Conservation (phyloP, 2,113 vertebrate genomes). For the Nesoenas mayeri region DNA sequence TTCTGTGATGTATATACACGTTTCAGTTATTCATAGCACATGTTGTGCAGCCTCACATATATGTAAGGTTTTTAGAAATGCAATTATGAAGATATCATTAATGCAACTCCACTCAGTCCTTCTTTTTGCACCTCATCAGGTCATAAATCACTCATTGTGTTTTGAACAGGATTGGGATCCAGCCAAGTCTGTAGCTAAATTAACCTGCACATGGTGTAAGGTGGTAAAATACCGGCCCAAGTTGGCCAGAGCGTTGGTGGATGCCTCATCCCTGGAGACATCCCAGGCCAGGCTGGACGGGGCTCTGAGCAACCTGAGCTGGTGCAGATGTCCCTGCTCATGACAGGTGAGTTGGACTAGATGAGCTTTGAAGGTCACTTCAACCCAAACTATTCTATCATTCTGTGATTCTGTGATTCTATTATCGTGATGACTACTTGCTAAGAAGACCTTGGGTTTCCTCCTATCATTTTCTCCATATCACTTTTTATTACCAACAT, state of each 20-base stretch:
- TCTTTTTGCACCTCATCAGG: neutral
- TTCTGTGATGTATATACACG: neutral
- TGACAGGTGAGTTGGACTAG: too few relatives aligned
- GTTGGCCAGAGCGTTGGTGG: too few relatives aligned
- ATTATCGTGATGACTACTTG: neutral
- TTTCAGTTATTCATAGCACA: neutral
- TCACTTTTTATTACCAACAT: neutral
- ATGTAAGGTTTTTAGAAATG: neutral
- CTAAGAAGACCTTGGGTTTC: neutral
- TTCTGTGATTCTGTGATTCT: too few relatives aligned
- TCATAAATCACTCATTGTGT: neutral
- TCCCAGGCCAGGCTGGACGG: too few relatives aligned
- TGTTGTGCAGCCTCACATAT: too few relatives aligned
- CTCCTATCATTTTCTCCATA: neutral
- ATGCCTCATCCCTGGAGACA: too few relatives aligned
- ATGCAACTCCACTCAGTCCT: rapidly evolving
- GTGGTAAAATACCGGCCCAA: too few relatives aligned
- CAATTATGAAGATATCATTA: rapidly evolving
- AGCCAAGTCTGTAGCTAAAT: neutral
- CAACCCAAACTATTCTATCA: too few relatives aligned
- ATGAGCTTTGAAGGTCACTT: too few relatives aligned
- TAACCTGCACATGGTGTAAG: neutral
- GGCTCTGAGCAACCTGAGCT: too few relatives aligned
- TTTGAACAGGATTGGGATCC: rapidly evolving
- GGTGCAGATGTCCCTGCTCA: too few relatives aligned